Base-by-base conservation (phyloP, 2,888 invertebrate species). In the Elysia crispata region DNA sequence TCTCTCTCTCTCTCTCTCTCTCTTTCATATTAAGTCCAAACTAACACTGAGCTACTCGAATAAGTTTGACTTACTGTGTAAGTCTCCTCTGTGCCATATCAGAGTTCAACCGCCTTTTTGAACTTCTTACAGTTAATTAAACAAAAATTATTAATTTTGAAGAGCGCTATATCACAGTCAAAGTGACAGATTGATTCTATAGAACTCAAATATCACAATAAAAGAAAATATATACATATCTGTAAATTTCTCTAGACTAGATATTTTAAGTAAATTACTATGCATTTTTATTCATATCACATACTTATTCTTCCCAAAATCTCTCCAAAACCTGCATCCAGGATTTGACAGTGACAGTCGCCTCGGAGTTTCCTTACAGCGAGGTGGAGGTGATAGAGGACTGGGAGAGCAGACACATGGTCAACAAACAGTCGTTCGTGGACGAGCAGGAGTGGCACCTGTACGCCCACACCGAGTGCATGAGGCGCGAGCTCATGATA, bases 401-500 rank as follows among this genome's bases (percentile, higher is more conserved):
- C 80, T 78, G 77, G 18, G 85, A 86, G 57, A 87, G 86, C 75
- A 67, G 87, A 6, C 86, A 86, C 77, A 83, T 84, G 30, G 87
- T 89, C 33, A 86, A 88, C 76, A 86, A 86, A 20, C 86, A 90
- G 74, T 89, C 90, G 54, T 90, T 91, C 76, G 87, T 90, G 15
- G 91, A 91, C 83, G 90, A 89, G 75, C 90, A 90, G 83, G 91
- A 91, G 83, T 91, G 91, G 91, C 84, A 86, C 30, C 85, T 91
- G n/a, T 88, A 89, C 82, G 87, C 88, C 74, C 88, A 88, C 77
- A 86, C 89, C 1, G 87, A 88, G 76, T 88, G 91, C 83, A 88
- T 86, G 60, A 87, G 87, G 78, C 87, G 87, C 79, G 90, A 90
- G 81, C 86, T 91, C 25, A 88, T 88, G n/a, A 89, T 90, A 62